A percentile compares a stretch with the other conserved stretches of the same genome.
Evolutionary conservation across 2,113 vertebrate species (phyloP).

Genomic region (Hemibagrus wyckioides): DNA sequence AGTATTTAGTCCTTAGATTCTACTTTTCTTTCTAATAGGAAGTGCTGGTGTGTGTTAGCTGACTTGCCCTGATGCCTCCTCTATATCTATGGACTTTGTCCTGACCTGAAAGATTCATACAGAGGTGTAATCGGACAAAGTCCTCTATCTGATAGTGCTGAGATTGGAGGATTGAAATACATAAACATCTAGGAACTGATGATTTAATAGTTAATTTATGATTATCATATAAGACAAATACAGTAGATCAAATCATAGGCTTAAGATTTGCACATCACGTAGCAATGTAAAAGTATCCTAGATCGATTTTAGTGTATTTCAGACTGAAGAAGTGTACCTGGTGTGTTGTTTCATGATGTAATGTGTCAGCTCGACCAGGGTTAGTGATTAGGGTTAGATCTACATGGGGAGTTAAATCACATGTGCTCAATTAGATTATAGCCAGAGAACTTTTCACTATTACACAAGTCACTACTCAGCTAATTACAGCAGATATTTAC

Average conservation of each 20-base stretch:
- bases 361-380: too few species aligned
- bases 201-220: neutral
- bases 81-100: slow-evolving; percentile 64
- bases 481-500: too few species aligned
- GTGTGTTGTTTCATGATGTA: too few species aligned
- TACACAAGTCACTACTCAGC: too few species aligned
- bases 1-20: neutral
- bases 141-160: slow-evolving; percentile 39
- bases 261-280: neutral
- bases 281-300: too few species aligned
- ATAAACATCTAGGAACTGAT: neutral
- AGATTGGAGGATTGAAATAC: neutral
- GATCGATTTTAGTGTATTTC: too few species aligned
- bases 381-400: too few species aligned
- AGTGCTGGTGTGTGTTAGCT: slow-evolving; percentile 2
- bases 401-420: too few species aligned
- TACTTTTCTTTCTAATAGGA: neutral
- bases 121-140: slow-evolving; percentile 60
- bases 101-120: slow-evolving; percentile 50
- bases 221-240: neutral
- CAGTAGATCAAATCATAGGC: neutral
- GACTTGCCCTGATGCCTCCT: neutral
- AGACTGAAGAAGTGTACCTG: too few species aligned
- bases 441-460: too few species aligned
- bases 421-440: too few species aligned